Evolutionary conservation across 2,888 invertebrate genomes (phyloP), one percentile per base, ranked within the genome.

Genomic region (Phasia obesa): DNA sequence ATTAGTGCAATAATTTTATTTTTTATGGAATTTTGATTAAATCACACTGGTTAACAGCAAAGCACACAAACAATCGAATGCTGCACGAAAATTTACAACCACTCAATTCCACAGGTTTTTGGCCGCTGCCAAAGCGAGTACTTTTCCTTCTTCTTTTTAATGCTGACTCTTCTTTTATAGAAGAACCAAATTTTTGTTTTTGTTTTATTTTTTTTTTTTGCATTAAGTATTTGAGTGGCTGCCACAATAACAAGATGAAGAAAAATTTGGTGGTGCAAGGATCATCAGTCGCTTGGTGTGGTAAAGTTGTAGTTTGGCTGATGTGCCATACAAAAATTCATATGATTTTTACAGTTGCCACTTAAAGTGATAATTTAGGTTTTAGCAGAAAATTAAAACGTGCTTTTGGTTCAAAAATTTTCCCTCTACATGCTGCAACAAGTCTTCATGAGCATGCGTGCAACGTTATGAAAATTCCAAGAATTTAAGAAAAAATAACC

Each of bases 21-120:
- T 84, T 84, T 84, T 84, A 84, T 84, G 84, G 81, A 84, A 81
- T 84, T 84, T 81, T 81, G 84, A 84, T 84, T 84, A 81, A 84
- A 84, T 84, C 84, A 84, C 81, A 75, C 81, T 84, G 75, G 62
- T 78, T 79, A 75, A 69, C 64, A 77, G 76, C 51, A 75, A 70
- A 70, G 55, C 62, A 77, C 74, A 67, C 65, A 57, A 71, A 57
- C 55, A 69, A 25, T n/a, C 64, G 60, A 59, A 73, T 53, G 60
- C 70, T 9, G 25, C 57, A 38, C 67, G 49, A 19, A 57, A 35
- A 11, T 74, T 57, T 38, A 59, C 9, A 42, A 53, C 35, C 59
- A 55, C 38, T 59, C 60, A n/a, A 59, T 17, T 31, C 4, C 3
- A 51, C 59, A 67, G 38, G 19, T 57, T 19, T 31, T 69, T 44